These are phyloP conservation scores for Hemithea aestivaria DNA, from an alignment of 2,888 invertebrate genomes.

Conservation along the genomic window DNA sequence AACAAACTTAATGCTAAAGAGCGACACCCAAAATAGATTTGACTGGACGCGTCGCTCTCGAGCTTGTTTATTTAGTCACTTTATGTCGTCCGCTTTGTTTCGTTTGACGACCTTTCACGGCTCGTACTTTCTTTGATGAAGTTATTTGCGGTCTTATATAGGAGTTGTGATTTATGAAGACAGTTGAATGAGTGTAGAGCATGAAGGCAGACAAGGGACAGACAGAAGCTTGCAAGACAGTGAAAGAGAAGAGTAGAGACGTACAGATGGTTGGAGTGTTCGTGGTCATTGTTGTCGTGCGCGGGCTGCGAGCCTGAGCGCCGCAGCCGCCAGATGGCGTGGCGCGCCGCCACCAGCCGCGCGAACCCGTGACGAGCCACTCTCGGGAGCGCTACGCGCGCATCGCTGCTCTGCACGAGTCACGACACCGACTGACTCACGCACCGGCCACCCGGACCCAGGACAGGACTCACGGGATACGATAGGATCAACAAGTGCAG, in stretches of 20 bases:
- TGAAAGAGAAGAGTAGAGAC: conserved; percentile 65
- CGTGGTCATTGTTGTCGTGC: conserved; percentile 73
- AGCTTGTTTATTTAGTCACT: conserved; percentile 40
- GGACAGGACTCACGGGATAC: conserved; percentile 34
- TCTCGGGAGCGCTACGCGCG: conserved; percentile 66
- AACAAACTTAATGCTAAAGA: conserved; percentile 51
- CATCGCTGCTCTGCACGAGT: conserved; percentile 59
- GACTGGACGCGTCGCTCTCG: conserved; percentile 42
- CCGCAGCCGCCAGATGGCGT: conserved; percentile 85
- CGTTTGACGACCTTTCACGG: conserved; percentile 20
- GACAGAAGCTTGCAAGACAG: conserved; percentile 41
- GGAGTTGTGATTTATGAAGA: too few species aligned
- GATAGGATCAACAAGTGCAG: conserved; percentile 32
- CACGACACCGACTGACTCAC: conserved; percentile 33
- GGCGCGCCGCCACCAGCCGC: conserved; percentile 85
- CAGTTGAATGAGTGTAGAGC: too few species aligned
- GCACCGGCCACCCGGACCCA: conserved; percentile 33
- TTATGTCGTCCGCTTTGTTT: conserved; percentile 35
- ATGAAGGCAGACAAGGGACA: conserved; percentile 12
- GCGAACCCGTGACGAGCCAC: conserved; percentile 85
- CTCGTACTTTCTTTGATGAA: conserved; percentile 10
- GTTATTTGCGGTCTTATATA: background rate
- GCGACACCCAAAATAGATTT: conserved; percentile 43
- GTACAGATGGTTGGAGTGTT: conserved; percentile 78
- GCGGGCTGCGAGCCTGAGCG: conserved; percentile 75